Conservation (phyloP, 2,888 invertebrate genomes). For the Philopedon plagiatum region DNA sequence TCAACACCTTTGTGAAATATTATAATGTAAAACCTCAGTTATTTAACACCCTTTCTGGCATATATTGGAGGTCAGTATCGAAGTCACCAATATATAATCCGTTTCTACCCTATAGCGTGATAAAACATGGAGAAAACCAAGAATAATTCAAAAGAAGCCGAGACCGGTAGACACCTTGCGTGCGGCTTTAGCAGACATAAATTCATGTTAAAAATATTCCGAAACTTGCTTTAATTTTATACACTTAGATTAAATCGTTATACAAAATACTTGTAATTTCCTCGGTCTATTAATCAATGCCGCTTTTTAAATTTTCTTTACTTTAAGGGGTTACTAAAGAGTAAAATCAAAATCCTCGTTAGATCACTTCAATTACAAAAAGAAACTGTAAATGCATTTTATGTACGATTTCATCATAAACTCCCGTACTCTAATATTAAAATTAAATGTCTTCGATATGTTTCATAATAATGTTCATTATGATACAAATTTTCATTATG, state of each 20-base stretch:
- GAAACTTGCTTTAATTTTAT: slow-evolving; percentile 15
- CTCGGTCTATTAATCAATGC: slow-evolving; percentile 11
- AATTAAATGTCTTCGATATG: too few relatives aligned
- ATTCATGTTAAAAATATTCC: slow-evolving; percentile 16
- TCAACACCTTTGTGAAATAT: slow-evolving; percentile 3
- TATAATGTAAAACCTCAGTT: background rate
- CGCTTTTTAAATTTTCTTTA: background rate
- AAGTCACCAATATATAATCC: slow-evolving; percentile 5
- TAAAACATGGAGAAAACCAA: too few relatives aligned
- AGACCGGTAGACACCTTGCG: slow-evolving; percentile 3
- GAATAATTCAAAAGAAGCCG: slow-evolving; percentile 17
- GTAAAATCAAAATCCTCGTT: too few relatives aligned
- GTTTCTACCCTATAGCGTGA: slow-evolving; percentile 11
- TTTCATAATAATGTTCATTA: too few relatives aligned
- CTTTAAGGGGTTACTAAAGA: background rate
- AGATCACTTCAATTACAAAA: too few relatives aligned
- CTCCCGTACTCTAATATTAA: too few relatives aligned
- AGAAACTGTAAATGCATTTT: too few relatives aligned
- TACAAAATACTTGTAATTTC: slow-evolving; percentile 7
- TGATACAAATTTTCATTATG: too few relatives aligned
- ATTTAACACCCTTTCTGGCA: background rate
- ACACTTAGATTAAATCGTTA: slow-evolving; percentile 17
- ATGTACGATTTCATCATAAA: too few relatives aligned
- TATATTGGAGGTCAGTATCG: background rate
- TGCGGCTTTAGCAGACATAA: slow-evolving; percentile 17